Conservation (phyloP, 2,797 vertebrate species). For the Falco concolor region DNA sequence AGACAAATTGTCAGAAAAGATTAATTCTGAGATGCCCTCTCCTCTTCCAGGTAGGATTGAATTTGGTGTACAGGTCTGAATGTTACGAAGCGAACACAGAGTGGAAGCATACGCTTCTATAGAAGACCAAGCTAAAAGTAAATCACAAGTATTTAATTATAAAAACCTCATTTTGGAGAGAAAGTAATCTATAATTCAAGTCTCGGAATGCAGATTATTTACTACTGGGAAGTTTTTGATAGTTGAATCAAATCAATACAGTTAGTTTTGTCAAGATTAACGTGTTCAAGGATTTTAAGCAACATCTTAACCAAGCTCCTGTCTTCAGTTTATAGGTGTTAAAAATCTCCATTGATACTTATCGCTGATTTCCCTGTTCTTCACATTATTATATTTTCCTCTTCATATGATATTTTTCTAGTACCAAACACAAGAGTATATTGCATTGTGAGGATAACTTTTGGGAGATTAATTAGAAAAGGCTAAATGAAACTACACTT, state of each 20-base stretch:
- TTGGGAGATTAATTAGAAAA: background rate
- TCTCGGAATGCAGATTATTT: background rate
- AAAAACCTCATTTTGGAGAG: background rate
- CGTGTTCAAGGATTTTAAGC: background rate
- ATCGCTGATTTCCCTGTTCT: background rate
- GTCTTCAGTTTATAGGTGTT: background rate
- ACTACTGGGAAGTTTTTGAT: background rate
- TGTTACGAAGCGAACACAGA: too few relatives aligned
- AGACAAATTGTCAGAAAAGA: too few relatives aligned
- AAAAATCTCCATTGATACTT: background rate
- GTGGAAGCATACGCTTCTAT: accelerated
- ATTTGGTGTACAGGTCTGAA: too few relatives aligned
- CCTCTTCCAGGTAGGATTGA: too few relatives aligned
- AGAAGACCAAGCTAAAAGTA: background rate
- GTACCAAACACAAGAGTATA: background rate
- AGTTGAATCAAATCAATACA: background rate
- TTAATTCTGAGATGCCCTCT: too few relatives aligned
- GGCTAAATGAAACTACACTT: background rate
- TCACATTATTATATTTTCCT: background rate
- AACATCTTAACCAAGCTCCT: background rate
- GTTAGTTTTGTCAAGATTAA: background rate
- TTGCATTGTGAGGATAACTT: background rate
- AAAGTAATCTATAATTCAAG: background rate
- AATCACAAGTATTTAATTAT: background rate
- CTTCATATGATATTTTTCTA: background rate